These are phyloP conservation scores for Stenopsyche tienmushanensis DNA, from an alignment of 1,140 invertebrate species.

Conservation along the genomic window DNA sequence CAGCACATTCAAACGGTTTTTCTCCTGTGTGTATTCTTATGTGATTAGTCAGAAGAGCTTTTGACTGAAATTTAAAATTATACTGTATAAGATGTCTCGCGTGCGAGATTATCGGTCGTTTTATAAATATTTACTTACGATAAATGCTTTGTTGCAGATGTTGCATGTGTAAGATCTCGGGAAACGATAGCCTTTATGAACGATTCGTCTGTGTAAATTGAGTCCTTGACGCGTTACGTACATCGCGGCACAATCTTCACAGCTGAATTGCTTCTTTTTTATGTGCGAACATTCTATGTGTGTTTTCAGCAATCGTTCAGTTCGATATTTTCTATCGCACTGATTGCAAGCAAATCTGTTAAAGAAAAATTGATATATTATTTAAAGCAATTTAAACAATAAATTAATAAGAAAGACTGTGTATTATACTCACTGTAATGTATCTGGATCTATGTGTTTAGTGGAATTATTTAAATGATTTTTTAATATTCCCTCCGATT, in stretches of 20 bases:
- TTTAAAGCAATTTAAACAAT: neutral
- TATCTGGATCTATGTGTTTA: slow-evolving; percentile 25
- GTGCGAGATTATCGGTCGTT: neutral
- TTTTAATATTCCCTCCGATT: slow-evolving; percentile 24
- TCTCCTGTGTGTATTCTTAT: slow-evolving; percentile 63
- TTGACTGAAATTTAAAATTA: slow-evolving; percentile 37
- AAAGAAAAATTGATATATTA: neutral
- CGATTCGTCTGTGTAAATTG: slow-evolving; percentile 45
- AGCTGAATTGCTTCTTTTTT: slow-evolving; percentile 46
- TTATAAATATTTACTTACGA: slow-evolving; percentile 43
- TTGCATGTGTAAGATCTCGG: slow-evolving; percentile 47
- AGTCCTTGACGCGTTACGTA: slow-evolving; percentile 47
- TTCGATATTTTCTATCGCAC: slow-evolving; percentile 48
- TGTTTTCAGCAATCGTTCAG: slow-evolving; percentile 43
- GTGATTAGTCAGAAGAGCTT: slow-evolving; percentile 60
- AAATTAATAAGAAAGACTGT: neutral
- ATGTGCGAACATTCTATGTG: slow-evolving; percentile 49
- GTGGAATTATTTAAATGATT: slow-evolving; percentile 28
- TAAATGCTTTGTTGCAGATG: slow-evolving; percentile 49
- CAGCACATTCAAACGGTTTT: slow-evolving; percentile 55
- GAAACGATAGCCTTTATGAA: slow-evolving; percentile 48
- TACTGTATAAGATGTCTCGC: too few relatives aligned
- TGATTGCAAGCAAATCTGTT: slow-evolving; percentile 45
- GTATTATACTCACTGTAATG: slow-evolving; percentile 22
- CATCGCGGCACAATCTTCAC: slow-evolving; percentile 48